Percentiles rank a stretch among this genome's conserved stretches.
phyloP scores from a whole-genome alignment of 1,140 invertebrate species.

The Meloidogyne chitwoodi region DNA sequence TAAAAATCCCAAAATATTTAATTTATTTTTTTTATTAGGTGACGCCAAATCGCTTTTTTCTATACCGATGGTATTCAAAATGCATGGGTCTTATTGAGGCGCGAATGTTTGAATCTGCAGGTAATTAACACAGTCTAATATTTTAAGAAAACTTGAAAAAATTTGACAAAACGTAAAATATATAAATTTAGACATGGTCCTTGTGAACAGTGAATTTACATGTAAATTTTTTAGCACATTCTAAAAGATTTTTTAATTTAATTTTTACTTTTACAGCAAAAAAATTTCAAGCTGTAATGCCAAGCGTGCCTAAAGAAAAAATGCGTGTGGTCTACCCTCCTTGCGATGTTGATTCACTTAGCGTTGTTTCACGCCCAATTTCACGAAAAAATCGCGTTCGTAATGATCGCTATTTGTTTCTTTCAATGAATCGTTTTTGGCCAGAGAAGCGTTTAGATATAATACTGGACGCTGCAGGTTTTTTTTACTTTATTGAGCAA shows the following conservation, averaged over 20 bases:
- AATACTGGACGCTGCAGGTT: constrained; percentile 56
- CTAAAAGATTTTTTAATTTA: too few species aligned
- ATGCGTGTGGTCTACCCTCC: constrained; percentile 57
- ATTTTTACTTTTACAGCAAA: constrained; percentile 40
- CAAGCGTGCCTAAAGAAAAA: constrained; percentile 44
- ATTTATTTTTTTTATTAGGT: background rate
- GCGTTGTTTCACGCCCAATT: constrained; percentile 18
- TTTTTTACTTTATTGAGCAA: background rate
- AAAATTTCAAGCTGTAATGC: constrained; percentile 53
- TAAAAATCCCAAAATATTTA: background rate
- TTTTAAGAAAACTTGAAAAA: background rate
- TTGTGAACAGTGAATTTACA: constrained; percentile 59
- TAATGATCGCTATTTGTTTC: constrained; percentile 50
- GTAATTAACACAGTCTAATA: background rate
- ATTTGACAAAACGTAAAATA: background rate
- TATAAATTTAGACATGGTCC: constrained; percentile 45
- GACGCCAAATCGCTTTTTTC: constrained; percentile 58
- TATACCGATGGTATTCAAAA: constrained; percentile 58
- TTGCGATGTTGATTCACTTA: constrained; percentile 55
- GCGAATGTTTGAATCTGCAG: constrained; percentile 41
- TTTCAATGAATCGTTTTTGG: constrained; percentile 60
- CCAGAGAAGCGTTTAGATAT: constrained; percentile 60
- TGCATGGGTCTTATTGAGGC: constrained; percentile 55
- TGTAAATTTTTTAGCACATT: constrained; percentile 35
- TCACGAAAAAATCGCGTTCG: constrained; percentile 37